Base-by-base conservation (phyloP, 2,113 vertebrate genomes). In the Notiomystis cincta region DNA sequence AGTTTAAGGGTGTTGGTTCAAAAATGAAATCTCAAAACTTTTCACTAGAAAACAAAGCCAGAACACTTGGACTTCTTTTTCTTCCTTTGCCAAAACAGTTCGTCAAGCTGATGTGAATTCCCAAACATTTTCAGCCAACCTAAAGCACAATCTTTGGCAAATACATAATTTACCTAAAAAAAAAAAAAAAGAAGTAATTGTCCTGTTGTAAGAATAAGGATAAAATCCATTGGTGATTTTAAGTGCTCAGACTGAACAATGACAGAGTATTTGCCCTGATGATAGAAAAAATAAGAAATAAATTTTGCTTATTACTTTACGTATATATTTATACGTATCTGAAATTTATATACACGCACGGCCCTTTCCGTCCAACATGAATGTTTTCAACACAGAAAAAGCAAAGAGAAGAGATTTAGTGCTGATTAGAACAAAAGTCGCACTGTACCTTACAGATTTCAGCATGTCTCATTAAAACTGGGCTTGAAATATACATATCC, bases 401-500 rank as follows among this genome's bases (percentile, higher is more conserved):
- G 95, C 80, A 92, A 95, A 97, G 96, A 94, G 92, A 96, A 96
- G 96, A 96, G 97, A 96, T 97, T 97, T 95, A 96, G 88, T 94
- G 77, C 93, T 96, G 96, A 97, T 96, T 94, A 92, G 83, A 97
- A 95, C 97, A 88, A 96, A 96, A 97, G 95, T 98, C 13, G 62
- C 86, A 96, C 95, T 96, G 96, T 97, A 92, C 93, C 97, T 97
- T 96, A 93, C 96, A 90, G 91, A 97, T 97, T 97, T 97, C 92
- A 95, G 95, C 94, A 93, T 89, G 89, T 91, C 87, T 96, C 96
- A 96, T 98, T 98, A 97, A 97, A 96, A 95, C 95, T 17, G 44
- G 60, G 72, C 92, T 96, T 93, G 94, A 96, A 97, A 97, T 97
- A 87, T 92, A 97, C 96, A 94, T 97, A 96, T 95, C 95, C 92